Conservation (phyloP, 1,140 invertebrate genomes). For the Zeugodacus cucurbitae region DNA sequence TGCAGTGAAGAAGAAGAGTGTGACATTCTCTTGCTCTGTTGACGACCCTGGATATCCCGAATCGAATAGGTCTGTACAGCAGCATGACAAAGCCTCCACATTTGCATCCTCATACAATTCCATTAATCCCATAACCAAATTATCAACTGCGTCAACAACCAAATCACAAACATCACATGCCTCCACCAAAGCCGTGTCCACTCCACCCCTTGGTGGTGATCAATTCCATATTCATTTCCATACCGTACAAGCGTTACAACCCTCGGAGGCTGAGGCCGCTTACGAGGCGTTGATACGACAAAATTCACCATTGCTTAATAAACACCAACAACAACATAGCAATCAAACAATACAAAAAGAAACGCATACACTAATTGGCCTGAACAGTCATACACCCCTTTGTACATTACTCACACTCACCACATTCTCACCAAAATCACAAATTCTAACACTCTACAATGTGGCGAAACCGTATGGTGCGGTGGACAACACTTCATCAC, state of each 20-base stretch:
- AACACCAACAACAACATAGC: slow-evolving; percentile 45
- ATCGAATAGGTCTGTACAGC: slow-evolving; percentile 68
- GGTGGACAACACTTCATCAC: slow-evolving; percentile 44
- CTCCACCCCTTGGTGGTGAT: not conserved
- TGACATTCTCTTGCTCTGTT: slow-evolving; percentile 84
- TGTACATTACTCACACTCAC: slow-evolving; percentile 64
- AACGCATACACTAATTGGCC: slow-evolving; percentile 63
- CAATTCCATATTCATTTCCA: slow-evolving; percentile 50
- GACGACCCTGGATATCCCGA: slow-evolving; percentile 82
- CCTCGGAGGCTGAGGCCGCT: slow-evolving; percentile 57
- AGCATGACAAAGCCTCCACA: slow-evolving; percentile 40
- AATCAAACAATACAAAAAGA: slow-evolving; percentile 54
- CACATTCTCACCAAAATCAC: slow-evolving; percentile 60
- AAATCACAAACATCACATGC: slow-evolving; percentile 40
- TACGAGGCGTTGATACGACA: slow-evolving; percentile 59
- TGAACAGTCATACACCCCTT: slow-evolving; percentile 58
- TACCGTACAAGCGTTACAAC: slow-evolving; percentile 57
- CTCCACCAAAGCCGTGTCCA: not conserved
- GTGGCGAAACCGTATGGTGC: not conserved
- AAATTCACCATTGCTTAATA: slow-evolving; percentile 49
- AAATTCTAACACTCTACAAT: slow-evolving; percentile 58
- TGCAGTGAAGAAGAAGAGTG: slow-evolving; percentile 81
- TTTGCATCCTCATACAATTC: slow-evolving; percentile 43
- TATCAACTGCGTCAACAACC: not conserved
- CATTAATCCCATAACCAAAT: slow-evolving; percentile 20